Base-by-base conservation (phyloP, 2,888 invertebrate species). In the Labia minor region DNA sequence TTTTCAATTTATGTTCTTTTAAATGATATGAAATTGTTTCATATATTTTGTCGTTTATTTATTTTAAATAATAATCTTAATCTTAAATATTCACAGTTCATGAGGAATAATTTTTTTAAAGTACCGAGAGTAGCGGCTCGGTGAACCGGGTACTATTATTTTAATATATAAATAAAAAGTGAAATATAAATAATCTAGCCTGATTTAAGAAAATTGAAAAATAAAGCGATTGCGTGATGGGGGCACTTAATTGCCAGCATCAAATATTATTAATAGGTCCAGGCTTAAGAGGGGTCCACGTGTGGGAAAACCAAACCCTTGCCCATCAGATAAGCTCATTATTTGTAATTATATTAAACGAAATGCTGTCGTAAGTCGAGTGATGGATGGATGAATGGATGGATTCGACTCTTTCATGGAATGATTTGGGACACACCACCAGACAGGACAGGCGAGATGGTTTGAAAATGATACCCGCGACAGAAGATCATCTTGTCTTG, bases 241-340 rank as follows among this genome's bases (percentile, higher is more conserved):
- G 49, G 49, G 16, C 2, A 4, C 49, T 49, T 49, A 49, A 49
- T 49, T 49, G 49, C 49, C 49, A 49, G 49, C 49, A 4, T 16
- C 3, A 4, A 49, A 49, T n/a, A n/a, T n/a, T 49, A 49, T 49
- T 49, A 49, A 49, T 49, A 49, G 49, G 16, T 16, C 2, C 49
- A 26, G 26, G 26, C 8, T 26, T 3, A 3, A 26, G 26, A 26
- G 49, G 16, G 49, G 49, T 14, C 49, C 49, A 49, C 49, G 49
- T 49, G 49, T 49, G 49, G 49, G 49, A 49, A 49, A 49, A 16
- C 16, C 49, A 49, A 49, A 49, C 6, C n/a, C 14, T n/a, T 14
- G 49, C 49, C 49, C 49, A 49, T 49, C 49, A 49, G 49, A 49
- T 49, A 49, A 49, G 49, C 49, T 49, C 49, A 49, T 49, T 49